Conservation (phyloP, 2,797 vertebrate species). For the Vespertilio murinus region DNA sequence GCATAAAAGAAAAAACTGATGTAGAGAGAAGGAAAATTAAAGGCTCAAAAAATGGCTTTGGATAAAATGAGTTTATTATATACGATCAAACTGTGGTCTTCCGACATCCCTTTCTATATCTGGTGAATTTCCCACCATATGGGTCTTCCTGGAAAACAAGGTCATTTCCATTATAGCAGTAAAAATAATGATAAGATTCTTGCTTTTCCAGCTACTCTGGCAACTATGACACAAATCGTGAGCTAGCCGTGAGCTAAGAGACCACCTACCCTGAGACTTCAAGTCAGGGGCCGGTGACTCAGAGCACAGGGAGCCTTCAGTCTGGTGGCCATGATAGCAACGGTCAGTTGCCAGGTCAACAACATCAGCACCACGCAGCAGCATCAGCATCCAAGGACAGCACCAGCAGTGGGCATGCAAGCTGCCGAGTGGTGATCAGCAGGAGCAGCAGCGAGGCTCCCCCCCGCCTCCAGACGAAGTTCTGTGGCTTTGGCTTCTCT, state of each 20-base stretch:
- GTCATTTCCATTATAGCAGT: background rate
- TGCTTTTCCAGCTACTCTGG: background rate
- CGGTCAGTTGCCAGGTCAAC: background rate
- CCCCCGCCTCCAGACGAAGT: background rate
- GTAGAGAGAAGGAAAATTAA: background rate
- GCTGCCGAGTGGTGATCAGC: fast-evolving
- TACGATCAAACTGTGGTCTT: background rate
- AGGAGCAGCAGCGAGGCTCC: background rate
- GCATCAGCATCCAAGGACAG: background rate
- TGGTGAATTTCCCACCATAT: background rate
- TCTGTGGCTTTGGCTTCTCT: background rate
- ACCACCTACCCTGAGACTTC: background rate
- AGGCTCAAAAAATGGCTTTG: background rate
- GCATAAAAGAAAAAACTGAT: background rate
- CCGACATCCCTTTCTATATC: background rate
- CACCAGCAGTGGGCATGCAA: fast-evolving
- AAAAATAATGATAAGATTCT: background rate
- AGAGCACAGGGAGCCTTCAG: background rate
- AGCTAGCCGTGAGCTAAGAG: background rate
- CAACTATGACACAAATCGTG: background rate
- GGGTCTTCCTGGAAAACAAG: background rate
- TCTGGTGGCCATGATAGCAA: background rate
- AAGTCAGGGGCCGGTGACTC: background rate
- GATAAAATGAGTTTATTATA: background rate
- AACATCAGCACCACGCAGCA: background rate